These are phyloP conservation scores for Microtus agrestis DNA, from an alignment of 2,797 vertebrate genomes.

Conservation along the genomic window DNA sequence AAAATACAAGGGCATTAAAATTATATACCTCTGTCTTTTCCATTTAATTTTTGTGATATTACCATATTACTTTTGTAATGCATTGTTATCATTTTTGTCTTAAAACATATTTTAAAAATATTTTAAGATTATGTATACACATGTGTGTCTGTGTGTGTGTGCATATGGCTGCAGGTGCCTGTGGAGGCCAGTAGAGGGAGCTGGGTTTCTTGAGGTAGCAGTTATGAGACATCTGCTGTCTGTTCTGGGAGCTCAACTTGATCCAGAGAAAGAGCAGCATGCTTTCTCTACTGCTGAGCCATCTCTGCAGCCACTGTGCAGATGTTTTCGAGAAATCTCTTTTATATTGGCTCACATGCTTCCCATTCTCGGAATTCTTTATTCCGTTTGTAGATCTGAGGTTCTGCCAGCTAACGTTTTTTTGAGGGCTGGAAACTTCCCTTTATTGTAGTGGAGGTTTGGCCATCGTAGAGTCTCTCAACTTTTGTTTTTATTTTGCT, in stretches of 20 bases:
- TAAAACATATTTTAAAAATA: constrained; percentile 15
- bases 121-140: background rate
- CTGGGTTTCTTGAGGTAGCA: background rate
- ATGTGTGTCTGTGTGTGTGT: background rate
- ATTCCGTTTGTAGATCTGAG: background rate
- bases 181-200: background rate
- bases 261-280: background rate
- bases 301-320: background rate
- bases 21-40: background rate
- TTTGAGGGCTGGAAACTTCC: background rate
- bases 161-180: background rate
- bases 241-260: too few species aligned
- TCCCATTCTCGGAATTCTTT: background rate
- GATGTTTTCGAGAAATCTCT: background rate
- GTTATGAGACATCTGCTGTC: background rate
- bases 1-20: background rate
- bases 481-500: constrained; percentile 28
- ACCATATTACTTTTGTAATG: background rate
- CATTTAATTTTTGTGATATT: background rate
- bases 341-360: background rate
- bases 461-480: background rate
- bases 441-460: background rate
- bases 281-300: too few species aligned
- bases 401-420: constrained; percentile 26
- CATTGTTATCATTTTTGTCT: constrained; percentile 3